Evolutionary conservation across 1,140 invertebrate species (phyloP).

Genomic region (Drosophila willistoni): DNA sequence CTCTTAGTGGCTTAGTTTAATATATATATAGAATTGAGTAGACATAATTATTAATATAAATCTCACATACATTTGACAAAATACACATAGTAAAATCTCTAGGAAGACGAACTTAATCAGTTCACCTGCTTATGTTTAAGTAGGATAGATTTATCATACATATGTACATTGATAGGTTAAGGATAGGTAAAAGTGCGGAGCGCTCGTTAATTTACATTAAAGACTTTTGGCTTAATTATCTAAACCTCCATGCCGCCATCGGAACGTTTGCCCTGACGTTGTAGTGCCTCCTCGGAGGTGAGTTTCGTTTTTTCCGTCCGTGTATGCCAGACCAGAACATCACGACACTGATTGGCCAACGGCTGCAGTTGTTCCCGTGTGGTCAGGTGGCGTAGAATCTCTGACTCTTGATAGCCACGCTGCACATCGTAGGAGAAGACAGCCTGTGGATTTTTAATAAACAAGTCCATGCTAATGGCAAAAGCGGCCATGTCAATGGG

Average conservation of each 20-base stretch:
- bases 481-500: slow-evolving; percentile 99
- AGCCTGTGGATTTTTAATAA: slow-evolving; percentile 90
- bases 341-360: slow-evolving; percentile 93
- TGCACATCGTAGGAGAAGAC: slow-evolving; percentile 91
- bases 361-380: slow-evolving; percentile 93
- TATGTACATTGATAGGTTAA: not conserved
- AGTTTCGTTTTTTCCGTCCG: slow-evolving; percentile 93
- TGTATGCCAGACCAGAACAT: slow-evolving; percentile 99
- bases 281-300: slow-evolving; percentile 86
- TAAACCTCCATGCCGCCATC: slow-evolving; percentile 91
- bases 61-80: slow-evolving; percentile 5
- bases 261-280: slow-evolving; percentile 83
- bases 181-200: not conserved
- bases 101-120: not conserved
- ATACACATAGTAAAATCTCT: slow-evolving; percentile 1
- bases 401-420: slow-evolving; percentile 96
- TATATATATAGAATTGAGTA: not conserved
- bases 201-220: not conserved
- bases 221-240: not conserved
- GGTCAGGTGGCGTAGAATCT: slow-evolving; percentile 92
- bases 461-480: slow-evolving; percentile 93
- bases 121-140: not conserved
- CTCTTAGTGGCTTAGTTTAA: not conserved
- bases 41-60: not conserved
- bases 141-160: not conserved